Evolutionary conservation across 2,113 vertebrate species (phyloP).

Genomic region (Natator depressus): DNA sequence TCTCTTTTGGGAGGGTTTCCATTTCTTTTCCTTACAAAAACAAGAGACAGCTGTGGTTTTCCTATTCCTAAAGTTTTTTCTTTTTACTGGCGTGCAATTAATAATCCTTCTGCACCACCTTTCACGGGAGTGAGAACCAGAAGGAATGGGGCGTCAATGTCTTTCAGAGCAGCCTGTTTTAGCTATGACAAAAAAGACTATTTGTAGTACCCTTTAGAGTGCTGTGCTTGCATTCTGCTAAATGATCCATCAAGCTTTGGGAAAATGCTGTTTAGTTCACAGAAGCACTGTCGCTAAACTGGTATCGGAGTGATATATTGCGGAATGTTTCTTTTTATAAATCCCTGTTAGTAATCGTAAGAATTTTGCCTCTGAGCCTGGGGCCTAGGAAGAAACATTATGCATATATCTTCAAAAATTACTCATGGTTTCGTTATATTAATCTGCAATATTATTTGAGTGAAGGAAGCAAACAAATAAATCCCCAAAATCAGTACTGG

Average conservation of each 20-base stretch:
- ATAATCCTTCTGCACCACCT: not conserved
- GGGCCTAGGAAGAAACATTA: not conserved
- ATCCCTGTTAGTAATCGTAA: slow-evolving; percentile 40
- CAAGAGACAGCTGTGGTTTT: rapidly evolving
- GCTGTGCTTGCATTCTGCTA: not conserved
- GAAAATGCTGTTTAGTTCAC: slow-evolving; percentile 23
- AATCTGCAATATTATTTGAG: not conserved
- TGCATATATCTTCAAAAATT: not conserved
- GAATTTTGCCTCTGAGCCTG: not conserved
- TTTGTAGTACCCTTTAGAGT: not conserved
- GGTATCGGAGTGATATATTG: not conserved
- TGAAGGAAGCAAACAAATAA: slow-evolving; percentile 10
- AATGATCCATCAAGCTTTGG: not conserved
- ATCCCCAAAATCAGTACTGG: not conserved
- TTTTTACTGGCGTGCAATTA: not conserved
- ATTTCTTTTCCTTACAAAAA: not conserved
- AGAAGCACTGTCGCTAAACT: not conserved
- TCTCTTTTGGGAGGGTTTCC: not conserved
- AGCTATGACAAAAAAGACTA: not conserved
- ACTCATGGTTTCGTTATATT: slow-evolving; percentile 21
- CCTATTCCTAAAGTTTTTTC: not conserved
- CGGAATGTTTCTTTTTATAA: not conserved
- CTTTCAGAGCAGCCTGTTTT: not conserved
- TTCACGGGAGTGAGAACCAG: not conserved
- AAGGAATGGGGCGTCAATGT: not conserved